Conservation (phyloP, 2,797 vertebrate genomes). For the Masticophis lateralis region DNA sequence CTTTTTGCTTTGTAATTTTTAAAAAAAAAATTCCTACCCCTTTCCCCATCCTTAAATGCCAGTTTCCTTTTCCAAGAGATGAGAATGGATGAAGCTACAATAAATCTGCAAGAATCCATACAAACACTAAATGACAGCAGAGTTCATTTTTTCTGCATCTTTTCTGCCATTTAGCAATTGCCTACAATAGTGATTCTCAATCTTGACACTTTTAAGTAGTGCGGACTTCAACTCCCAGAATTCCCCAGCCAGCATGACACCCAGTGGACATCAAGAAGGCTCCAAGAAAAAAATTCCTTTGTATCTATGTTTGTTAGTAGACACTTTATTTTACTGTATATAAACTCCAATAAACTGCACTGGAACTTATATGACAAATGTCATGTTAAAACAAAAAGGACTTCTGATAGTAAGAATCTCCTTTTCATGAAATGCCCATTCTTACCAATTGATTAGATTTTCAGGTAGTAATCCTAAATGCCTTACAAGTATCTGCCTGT, state of each 20-base stretch:
- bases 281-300: background rate
- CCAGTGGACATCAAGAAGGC: background rate
- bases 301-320: background rate
- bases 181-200: background rate
- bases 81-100: background rate
- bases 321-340: background rate
- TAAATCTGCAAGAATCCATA: background rate
- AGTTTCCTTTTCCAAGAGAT: background rate
- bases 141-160: background rate
- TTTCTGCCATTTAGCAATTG: background rate
- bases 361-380: background rate
- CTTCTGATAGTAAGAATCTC: background rate
- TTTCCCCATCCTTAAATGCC: background rate
- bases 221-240: background rate
- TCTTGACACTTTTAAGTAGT: background rate
- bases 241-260: background rate
- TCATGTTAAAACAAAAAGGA: background rate
- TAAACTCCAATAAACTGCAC: background rate
- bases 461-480: background rate
- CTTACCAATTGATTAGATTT: background rate
- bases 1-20: background rate
- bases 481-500: background rate
- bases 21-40: background rate
- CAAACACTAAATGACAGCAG: background rate
- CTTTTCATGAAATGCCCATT: background rate